These are phyloP conservation scores for Darevskia mixta DNA, from an alignment of 2,797 vertebrate genomes.

Conservation along the genomic window DNA sequence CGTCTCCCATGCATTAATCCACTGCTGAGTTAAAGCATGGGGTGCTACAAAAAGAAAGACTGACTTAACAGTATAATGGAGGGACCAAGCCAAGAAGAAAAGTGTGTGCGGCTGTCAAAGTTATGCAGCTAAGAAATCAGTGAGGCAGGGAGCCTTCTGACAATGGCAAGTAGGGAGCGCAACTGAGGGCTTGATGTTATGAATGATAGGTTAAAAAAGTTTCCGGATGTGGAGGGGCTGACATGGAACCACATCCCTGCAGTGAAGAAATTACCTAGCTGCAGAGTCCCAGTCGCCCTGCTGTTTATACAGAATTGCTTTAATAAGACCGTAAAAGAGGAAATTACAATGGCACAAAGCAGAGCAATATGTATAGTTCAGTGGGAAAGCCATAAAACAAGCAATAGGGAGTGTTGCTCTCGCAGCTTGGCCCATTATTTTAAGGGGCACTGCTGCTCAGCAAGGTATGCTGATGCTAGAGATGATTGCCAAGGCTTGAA, in stretches of 20 bases:
- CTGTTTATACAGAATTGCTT: slow-evolving; percentile 19
- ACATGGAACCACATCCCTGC: background rate
- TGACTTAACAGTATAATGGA: slow-evolving; percentile 5
- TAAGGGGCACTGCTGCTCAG: background rate
- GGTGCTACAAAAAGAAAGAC: background rate
- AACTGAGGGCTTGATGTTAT: background rate
- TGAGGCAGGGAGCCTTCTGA: background rate
- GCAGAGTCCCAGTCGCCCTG: background rate
- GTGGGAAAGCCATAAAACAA: background rate
- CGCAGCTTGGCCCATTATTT: background rate
- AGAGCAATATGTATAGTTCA: slow-evolving; percentile 4
- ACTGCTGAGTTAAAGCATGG: background rate
- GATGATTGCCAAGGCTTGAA: background rate
- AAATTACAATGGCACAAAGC: slow-evolving; percentile 11
- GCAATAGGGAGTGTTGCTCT: background rate
- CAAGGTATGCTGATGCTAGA: background rate
- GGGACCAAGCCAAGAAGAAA: background rate
- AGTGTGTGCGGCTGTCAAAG: slow-evolving; percentile 8
- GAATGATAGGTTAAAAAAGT: slow-evolving; percentile 19
- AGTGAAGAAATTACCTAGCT: slow-evolving; percentile 8
- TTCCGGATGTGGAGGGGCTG: background rate
- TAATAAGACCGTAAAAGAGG: slow-evolving; percentile 7
- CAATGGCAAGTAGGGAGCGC: background rate
- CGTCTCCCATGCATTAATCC: background rate
- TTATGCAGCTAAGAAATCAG: slow-evolving; percentile 8